Percentiles rank a stretch among this genome's conserved stretches.
These are phyloP conservation scores for Echinometra lucunter DNA, from an alignment of 53 echinoderm and acorn worm species.

Conservation along the genomic window DNA sequence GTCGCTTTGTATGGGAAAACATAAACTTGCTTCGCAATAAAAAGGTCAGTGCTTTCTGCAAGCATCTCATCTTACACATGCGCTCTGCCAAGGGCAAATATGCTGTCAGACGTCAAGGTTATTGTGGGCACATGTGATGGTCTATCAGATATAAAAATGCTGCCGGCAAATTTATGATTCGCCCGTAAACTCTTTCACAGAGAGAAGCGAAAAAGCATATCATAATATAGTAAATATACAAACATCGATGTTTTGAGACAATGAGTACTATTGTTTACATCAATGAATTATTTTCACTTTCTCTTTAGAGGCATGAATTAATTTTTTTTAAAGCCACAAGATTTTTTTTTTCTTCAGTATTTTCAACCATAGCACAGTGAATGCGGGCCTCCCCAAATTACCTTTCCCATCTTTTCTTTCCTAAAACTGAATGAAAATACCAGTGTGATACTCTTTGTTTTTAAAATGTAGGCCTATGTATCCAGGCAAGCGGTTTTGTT, in stretches of 20 bases:
- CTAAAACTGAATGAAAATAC: too few relatives aligned
- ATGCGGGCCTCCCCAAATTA: too few relatives aligned
- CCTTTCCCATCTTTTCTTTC: too few relatives aligned
- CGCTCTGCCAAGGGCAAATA: background rate
- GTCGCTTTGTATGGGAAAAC: background rate
- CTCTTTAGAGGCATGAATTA: too few relatives aligned
- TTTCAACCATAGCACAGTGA: too few relatives aligned
- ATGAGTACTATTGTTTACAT: too few relatives aligned
- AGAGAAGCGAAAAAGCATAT: background rate
- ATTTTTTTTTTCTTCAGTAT: too few relatives aligned
- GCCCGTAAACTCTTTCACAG: background rate
- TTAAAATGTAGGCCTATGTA: too few relatives aligned
- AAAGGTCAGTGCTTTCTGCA: constrained; percentile 27
- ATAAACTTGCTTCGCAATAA: background rate
- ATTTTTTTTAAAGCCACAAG: too few relatives aligned
- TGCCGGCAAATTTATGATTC: constrained; percentile 47
- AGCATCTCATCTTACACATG: background rate
- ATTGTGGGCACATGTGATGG: constrained; percentile 6
- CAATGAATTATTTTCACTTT: too few relatives aligned
- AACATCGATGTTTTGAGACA: background rate
- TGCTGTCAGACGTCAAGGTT: constrained; percentile 6
- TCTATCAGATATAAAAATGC: background rate
- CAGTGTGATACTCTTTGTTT: too few relatives aligned
- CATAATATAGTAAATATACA: background rate
- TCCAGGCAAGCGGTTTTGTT: too few relatives aligned